These are phyloP conservation scores for Yoshiicerus persimilis DNA, from an alignment of 1,140 invertebrate genomes.

Conservation along the genomic window DNA sequence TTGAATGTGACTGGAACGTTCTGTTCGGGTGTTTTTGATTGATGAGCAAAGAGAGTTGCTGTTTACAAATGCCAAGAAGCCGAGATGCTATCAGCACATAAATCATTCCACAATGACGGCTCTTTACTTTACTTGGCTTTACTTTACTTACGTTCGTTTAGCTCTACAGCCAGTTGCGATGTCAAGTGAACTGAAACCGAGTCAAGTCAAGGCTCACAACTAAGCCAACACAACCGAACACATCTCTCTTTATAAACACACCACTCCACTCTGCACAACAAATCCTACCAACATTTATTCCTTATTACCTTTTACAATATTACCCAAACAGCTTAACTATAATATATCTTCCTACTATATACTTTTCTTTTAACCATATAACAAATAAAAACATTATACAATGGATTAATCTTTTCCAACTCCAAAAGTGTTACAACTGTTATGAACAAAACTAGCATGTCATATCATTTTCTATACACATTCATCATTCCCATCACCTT, in stretches of 20 bases:
- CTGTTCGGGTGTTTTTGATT: constrained; percentile 30
- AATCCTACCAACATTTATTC: neutral
- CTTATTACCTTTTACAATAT: neutral
- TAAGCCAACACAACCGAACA: neutral
- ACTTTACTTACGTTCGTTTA: neutral
- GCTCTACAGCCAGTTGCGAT: neutral
- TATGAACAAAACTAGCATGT: too few species aligned
- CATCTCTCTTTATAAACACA: neutral
- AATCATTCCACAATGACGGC: constrained; percentile 34
- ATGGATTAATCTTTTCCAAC: too few species aligned
- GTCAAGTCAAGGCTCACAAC: neutral
- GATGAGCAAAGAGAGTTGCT: constrained; percentile 33
- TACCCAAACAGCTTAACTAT: neutral
- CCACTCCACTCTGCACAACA: neutral
- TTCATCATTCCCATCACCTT: too few species aligned
- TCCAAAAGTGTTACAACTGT: too few species aligned
- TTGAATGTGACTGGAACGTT: neutral
- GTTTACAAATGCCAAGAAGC: constrained; percentile 42
- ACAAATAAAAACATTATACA: too few species aligned
- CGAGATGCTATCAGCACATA: constrained; percentile 37
- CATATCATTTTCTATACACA: too few species aligned
- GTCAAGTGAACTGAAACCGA: neutral
- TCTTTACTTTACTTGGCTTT: constrained; percentile 3
- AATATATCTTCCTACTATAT: too few species aligned
- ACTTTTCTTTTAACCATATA: too few species aligned